Evolutionary conservation across 2,113 vertebrate genomes (phyloP).

Genomic region (Sminthopsis crassicaudata): DNA sequence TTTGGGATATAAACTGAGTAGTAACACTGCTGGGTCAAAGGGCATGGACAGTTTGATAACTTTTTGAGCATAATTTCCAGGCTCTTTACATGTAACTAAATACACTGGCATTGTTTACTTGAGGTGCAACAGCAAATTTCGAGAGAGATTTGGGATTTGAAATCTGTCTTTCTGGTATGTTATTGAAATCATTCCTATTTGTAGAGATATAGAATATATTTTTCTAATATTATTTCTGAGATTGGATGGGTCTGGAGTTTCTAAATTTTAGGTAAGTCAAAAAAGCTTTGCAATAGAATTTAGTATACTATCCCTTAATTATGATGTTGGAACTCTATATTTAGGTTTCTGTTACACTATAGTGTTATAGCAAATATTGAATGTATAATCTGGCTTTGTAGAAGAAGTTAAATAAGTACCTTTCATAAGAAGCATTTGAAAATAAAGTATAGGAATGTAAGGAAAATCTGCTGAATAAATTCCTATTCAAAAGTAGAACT

Average conservation of each 20-base stretch:
- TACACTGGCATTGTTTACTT: slow-evolving; percentile 28
- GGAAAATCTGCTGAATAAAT: neutral
- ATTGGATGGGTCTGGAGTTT: slow-evolving; percentile 37
- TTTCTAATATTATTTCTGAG: slow-evolving; percentile 49
- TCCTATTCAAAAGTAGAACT: neutral
- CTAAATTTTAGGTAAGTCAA: slow-evolving; percentile 16
- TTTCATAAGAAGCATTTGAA: neutral
- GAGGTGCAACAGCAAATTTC: slow-evolving; percentile 32
- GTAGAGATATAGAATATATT: slow-evolving; percentile 35
- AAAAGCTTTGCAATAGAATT: neutral
- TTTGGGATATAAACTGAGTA: too few relatives aligned
- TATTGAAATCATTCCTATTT: slow-evolving; percentile 46
- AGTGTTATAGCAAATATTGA: neutral
- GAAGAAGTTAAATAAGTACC: neutral
- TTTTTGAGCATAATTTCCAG: too few relatives aligned
- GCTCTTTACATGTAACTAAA: neutral
- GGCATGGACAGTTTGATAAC: too few relatives aligned
- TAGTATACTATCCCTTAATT: neutral
- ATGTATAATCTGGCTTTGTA: neutral
- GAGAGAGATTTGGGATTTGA: slow-evolving; percentile 45
- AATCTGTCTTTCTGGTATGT: slow-evolving; percentile 44
- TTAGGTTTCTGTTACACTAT: neutral
- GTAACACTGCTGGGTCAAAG: too few relatives aligned
- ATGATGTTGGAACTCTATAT: neutral
- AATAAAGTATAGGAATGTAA: neutral